Evolutionary conservation across 2,113 vertebrate species (phyloP).

Genomic region (Glareola pratincola): DNA sequence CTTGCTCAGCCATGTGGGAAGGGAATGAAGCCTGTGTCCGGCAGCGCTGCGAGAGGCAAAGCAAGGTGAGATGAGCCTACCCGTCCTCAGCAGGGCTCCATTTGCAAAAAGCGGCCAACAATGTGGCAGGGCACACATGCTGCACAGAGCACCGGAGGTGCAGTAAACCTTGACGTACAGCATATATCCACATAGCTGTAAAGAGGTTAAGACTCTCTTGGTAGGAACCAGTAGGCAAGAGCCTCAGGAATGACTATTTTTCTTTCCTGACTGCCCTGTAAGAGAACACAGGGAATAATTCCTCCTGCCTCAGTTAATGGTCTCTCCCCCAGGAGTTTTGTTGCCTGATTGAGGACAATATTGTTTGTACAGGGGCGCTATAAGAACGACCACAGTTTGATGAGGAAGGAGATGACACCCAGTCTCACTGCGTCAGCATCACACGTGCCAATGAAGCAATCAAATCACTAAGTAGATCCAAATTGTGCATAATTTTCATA

Average conservation of each 20-base stretch:
- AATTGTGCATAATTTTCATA: not conserved
- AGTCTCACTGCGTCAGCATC: not conserved
- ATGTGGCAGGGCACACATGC: not conserved
- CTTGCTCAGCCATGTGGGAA: not conserved
- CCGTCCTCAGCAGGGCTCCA: not conserved
- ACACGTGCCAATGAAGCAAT: not conserved
- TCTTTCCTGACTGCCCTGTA: conserved; percentile 41
- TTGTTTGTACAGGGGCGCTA: not conserved
- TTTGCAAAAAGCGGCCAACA: not conserved
- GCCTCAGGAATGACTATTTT: conserved; percentile 24
- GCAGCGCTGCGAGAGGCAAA: not conserved
- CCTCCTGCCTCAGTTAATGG: conserved; percentile 38
- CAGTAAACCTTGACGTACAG: not conserved
- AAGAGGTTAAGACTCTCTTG: conserved; percentile 49
- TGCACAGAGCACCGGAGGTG: not conserved
- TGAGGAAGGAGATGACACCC: not conserved
- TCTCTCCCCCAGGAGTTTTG: not conserved
- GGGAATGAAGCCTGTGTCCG: rapidly evolving
- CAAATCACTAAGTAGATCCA: not conserved
- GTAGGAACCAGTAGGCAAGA: conserved; percentile 17
- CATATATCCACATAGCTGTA: conserved; percentile 7
- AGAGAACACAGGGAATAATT: conserved; percentile 14
- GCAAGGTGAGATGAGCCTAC: not conserved
- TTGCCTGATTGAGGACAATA: not conserved
- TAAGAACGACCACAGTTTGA: not conserved